These are phyloP conservation scores for Asarcornis scutulata DNA, from an alignment of 2,113 vertebrate genomes.

Conservation along the genomic window DNA sequence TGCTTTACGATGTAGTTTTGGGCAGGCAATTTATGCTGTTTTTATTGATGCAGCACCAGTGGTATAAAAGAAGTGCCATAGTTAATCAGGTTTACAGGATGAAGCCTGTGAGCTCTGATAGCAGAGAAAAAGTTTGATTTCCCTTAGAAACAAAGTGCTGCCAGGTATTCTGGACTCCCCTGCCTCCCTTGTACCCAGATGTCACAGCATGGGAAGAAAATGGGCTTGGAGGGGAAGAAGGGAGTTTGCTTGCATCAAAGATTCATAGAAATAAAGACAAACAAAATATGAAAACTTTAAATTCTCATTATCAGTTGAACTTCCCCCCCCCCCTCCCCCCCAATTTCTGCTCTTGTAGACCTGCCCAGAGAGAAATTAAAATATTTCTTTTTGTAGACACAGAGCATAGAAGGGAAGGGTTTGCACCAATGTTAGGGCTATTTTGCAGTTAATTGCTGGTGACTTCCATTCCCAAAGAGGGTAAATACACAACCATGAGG, in stretches of 20 bases:
- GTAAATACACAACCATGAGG: neutral
- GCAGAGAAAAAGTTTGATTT: neutral
- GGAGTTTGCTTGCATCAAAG: neutral
- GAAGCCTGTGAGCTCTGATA: neutral
- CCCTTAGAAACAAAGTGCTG: neutral
- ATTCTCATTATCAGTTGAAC: neutral
- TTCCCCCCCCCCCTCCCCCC: no score
- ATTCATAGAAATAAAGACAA: neutral
- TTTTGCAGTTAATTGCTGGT: neutral
- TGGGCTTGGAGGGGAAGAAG: neutral
- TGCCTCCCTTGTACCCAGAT: neutral
- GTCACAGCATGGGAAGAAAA: neutral
- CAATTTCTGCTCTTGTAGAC: neutral
- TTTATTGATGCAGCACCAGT: neutral
- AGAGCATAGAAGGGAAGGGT: neutral
- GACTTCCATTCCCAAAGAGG: neutral
- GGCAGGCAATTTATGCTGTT: neutral
- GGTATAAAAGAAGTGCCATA: neutral
- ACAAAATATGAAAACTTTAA: neutral
- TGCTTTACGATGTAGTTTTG: neutral
- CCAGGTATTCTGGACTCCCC: neutral
- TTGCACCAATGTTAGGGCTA: rapidly evolving
- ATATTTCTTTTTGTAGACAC: neutral
- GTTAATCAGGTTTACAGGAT: neutral
- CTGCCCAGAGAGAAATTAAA: neutral